Evolutionary conservation across 2,888 invertebrate genomes (phyloP), one percentile per base, ranked within the genome.

Genomic region (Tetragonula carbonaria): DNA sequence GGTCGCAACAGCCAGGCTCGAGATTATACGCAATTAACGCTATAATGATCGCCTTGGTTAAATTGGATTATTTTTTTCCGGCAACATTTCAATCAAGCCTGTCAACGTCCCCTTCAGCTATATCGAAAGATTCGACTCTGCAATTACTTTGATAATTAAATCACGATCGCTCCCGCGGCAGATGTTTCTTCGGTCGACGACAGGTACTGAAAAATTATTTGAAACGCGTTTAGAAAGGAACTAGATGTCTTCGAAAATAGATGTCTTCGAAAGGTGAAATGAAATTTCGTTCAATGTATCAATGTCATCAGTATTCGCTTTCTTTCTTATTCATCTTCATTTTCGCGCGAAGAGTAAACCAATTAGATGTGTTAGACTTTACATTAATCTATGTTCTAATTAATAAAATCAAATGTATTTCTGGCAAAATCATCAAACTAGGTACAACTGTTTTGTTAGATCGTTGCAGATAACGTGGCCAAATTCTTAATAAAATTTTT

Each of bases 31-130:
- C 91, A 94, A 94, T 94, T 94, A 94, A 92, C 92, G 90, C 88
- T 90, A 90, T 93, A 94, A 94, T 92, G 91, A 92, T 91, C 87
- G 89, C 85, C 90, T 87, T 90, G 85, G 88, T 89, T 85, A 93
- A 94, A 94, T 93, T 94, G 92, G 93, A 93, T 94, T 93, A 93
- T 93, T 94, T 94, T 93, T 93, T 93, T 92, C 90, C 91, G 87
- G 90, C 88, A 91, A 94, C 94, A 90, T 94, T 94, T 94, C 94
- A 94, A 94, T 94, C 94, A 94, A 91, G 91, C 90, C 91, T 91
- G 90, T 93, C 93, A 91, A 93, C 92, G 92, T 94, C 93, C 93
- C 94, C 94, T 89, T 91, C 86, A 94, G 94, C 94, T 90, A 94
- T 92, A 91, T 92, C 92, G 89, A 93, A 94, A 92, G 92, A 93